Conservation (phyloP, 2,113 vertebrate genomes). For the Mobula birostris region DNA sequence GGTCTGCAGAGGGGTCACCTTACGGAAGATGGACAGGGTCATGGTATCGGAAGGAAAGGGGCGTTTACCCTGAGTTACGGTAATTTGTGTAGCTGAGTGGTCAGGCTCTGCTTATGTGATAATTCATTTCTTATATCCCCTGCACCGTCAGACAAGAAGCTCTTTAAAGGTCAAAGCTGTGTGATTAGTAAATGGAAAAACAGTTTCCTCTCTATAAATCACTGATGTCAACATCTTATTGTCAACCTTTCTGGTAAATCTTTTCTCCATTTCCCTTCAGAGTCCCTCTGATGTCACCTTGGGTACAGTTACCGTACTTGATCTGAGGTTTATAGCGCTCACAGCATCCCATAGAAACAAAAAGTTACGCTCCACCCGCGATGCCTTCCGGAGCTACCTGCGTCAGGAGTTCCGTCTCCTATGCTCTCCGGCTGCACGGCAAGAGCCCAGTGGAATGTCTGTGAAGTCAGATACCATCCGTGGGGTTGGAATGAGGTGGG, state of each 20-base stretch:
- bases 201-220: not conserved
- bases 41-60: too few species aligned
- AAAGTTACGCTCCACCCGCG: not conserved
- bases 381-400: too few species aligned
- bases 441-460: too few species aligned
- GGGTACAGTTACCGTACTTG: not conserved
- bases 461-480: too few species aligned
- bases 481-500: too few species aligned
- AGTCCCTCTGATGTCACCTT: not conserved
- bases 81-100: not conserved
- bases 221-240: conserved; percentile 1
- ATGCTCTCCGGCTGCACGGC: too few species aligned
- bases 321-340: not conserved
- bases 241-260: conserved; percentile 16
- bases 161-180: not conserved
- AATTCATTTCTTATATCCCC: not conserved
- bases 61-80: too few species aligned
- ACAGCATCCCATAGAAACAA: not conserved
- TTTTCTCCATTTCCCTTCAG: not conserved
- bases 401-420: too few species aligned
- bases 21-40: too few species aligned
- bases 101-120: not conserved
- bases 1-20: too few species aligned
- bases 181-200: conserved; percentile 2
- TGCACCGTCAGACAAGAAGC: not conserved